Evolutionary conservation across 2,888 invertebrate genomes (phyloP).

Genomic region (Acronicta leporina): DNA sequence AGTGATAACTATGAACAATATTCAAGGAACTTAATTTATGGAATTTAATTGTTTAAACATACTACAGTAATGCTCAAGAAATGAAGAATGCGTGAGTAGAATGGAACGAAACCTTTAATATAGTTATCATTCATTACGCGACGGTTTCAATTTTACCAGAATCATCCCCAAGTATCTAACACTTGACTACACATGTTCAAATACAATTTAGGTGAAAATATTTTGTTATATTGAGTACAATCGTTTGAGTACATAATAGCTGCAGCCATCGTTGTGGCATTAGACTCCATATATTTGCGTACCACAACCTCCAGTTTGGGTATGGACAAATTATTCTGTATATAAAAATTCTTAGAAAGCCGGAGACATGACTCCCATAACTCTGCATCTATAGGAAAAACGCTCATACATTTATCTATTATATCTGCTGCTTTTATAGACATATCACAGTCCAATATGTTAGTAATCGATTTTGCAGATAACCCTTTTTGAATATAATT

Average conservation of each 20-base stretch:
- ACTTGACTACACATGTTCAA: slow-evolving; percentile 85
- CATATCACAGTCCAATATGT: slow-evolving; percentile 60
- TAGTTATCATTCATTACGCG: not conserved
- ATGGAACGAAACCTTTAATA: too few relatives aligned
- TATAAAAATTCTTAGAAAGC: slow-evolving; percentile 77
- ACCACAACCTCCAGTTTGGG: slow-evolving; percentile 88
- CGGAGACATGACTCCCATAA: slow-evolving; percentile 83
- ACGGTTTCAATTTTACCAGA: not conserved
- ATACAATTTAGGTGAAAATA: slow-evolving; percentile 83
- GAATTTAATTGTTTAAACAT: too few relatives aligned
- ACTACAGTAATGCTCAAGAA: too few relatives aligned
- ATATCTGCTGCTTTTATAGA: slow-evolving; percentile 74
- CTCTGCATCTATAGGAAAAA: slow-evolving; percentile 77
- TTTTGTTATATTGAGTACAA: slow-evolving; percentile 81
- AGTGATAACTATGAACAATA: too few relatives aligned
- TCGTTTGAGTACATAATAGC: slow-evolving; percentile 85
- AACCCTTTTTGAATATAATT: slow-evolving; percentile 64
- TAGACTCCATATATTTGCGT: slow-evolving; percentile 86
- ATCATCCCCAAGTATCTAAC: slow-evolving; percentile 83
- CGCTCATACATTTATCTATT: slow-evolving; percentile 79
- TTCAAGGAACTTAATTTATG: too few relatives aligned
- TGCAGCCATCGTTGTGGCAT: slow-evolving; percentile 81
- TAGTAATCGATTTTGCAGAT: slow-evolving; percentile 45
- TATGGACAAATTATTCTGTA: slow-evolving; percentile 79
- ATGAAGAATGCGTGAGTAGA: too few relatives aligned